Evolutionary conservation across 2,113 vertebrate species (phyloP), one percentile per base, ranked within the genome.

Genomic region (Tichodroma muraria): DNA sequence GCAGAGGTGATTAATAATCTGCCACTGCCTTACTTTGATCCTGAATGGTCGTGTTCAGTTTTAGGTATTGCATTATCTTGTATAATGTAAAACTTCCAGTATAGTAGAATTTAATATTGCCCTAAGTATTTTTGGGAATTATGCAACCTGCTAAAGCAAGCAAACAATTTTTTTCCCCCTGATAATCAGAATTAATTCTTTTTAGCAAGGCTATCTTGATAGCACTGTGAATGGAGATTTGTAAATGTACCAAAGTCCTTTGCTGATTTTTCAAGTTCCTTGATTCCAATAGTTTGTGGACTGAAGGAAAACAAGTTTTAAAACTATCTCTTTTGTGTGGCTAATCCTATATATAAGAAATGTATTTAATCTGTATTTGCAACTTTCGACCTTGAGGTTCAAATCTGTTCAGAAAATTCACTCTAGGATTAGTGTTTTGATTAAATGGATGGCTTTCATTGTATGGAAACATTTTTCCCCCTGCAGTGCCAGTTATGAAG

Each of bases 101-200:
- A 37, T 0, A 76, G 68, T 87, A 95, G 89, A 80, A 49, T 77
- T 40, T 9, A 90, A 47, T 88, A 86, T 80, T 31, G 40, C 83
- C 72, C 63, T 22, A 69, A 33, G 16, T 94, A 77, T 95, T 97
- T 96, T 88, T 22, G 93, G 88, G 77, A 92, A 86, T 95, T 83
- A 78, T 68, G 71, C 90, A 92, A 95, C 93, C 93, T 96, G 93
- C 79, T 95, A 89, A 94, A 97, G 68, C 77, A 94, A 73, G 68
- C 25, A 68, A 94, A 77, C n/a, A 61, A 28, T 93, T 60, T 54
- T 54, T 35, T 22, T 1, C 4, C 5, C 4, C 3, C 4, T 23
- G 9, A 47, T 22, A 82, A 50, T 61, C 22, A 72, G 47, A 94
- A 80, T 54, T 11, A 61, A 30, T 89, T 85, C 2, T 47, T 82